phyloP scores from a whole-genome alignment of 2,797 vertebrate species.

The Semaprochilodus insignis region DNA sequence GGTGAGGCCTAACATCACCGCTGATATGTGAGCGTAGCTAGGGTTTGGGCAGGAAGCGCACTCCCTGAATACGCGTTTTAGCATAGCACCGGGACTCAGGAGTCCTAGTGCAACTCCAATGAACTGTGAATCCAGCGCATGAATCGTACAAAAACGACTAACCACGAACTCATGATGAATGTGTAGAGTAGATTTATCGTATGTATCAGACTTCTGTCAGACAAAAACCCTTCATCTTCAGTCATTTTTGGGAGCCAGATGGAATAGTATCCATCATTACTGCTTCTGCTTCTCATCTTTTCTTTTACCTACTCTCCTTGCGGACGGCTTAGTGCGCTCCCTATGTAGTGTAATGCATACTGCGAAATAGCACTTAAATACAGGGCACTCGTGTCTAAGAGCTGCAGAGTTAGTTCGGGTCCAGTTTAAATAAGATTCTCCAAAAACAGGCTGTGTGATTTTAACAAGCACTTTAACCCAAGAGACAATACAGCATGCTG shows the following conservation, averaged over 20 bases:
- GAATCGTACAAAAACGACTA: slow-evolving; percentile 57
- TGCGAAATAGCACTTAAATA: slow-evolving; percentile 59
- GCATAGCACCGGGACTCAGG: slow-evolving; percentile 34
- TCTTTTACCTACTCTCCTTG: slow-evolving; percentile 4
- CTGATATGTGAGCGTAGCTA: slow-evolving; percentile 26
- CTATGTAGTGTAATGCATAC: background rate
- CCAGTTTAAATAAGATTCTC: slow-evolving; percentile 61
- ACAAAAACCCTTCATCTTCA: slow-evolving; percentile 17
- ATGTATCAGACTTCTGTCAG: slow-evolving; percentile 36
- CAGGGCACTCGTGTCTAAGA: slow-evolving; percentile 37
- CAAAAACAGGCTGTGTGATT: slow-evolving; percentile 73
- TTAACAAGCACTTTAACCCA: slow-evolving; percentile 78
- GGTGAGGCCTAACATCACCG: slow-evolving; percentile 20
- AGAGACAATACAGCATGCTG: slow-evolving; percentile 69
- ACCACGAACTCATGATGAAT: slow-evolving; percentile 56
- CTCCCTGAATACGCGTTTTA: slow-evolving; percentile 18
- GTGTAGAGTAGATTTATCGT: slow-evolving; percentile 54
- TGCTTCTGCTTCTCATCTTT: slow-evolving; percentile 8
- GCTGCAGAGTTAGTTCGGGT: slow-evolving; percentile 37
- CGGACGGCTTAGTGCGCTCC: background rate
- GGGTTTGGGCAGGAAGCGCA: slow-evolving; percentile 31
- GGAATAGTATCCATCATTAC: slow-evolving; percentile 15
- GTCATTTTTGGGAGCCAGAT: slow-evolving; percentile 35
- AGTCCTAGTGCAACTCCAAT: slow-evolving; percentile 49
- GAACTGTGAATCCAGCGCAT: slow-evolving; percentile 67